These are phyloP conservation scores for Spisula subtruncata DNA, from an alignment of 2,888 invertebrate genomes.

Conservation along the genomic window DNA sequence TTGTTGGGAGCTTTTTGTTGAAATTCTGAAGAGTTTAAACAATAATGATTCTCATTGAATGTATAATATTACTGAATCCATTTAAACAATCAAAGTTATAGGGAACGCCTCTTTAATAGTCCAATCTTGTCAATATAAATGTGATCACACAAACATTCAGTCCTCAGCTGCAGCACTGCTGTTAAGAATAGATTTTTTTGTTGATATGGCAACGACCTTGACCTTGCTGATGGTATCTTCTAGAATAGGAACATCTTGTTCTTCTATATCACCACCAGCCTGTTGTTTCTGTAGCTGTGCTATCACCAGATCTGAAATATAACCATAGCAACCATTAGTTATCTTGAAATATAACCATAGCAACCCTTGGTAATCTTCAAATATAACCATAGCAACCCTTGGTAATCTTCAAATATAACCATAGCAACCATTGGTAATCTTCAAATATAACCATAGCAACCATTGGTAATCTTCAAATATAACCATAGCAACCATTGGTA, in stretches of 20 bases:
- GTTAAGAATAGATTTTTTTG: slow-evolving; percentile 63
- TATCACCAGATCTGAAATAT: slow-evolving; percentile 62
- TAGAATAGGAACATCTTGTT: slow-evolving; percentile 33
- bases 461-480: too few relatives aligned
- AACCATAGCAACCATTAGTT: background rate
- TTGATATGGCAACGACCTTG: slow-evolving; percentile 69
- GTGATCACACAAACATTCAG: background rate
- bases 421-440: too few relatives aligned
- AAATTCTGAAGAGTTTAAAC: too few relatives aligned
- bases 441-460: too few relatives aligned
- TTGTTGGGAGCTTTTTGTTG: too few relatives aligned
- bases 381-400: background rate
- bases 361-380: too few relatives aligned
- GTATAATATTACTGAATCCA: too few relatives aligned
- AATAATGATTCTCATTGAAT: too few relatives aligned
- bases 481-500: too few relatives aligned
- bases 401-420: background rate
- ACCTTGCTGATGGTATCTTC: slow-evolving; percentile 62
- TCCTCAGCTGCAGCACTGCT: slow-evolving; percentile 14
- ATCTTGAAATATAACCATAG: background rate
- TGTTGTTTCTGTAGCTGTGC: slow-evolving; percentile 57
- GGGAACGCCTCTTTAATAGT: too few relatives aligned
- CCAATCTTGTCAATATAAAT: background rate
- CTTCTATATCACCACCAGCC: slow-evolving; percentile 38
- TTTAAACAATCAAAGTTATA: too few relatives aligned